Conservation (phyloP, 2,888 invertebrate species). For the Hedychridium roseum region DNA sequence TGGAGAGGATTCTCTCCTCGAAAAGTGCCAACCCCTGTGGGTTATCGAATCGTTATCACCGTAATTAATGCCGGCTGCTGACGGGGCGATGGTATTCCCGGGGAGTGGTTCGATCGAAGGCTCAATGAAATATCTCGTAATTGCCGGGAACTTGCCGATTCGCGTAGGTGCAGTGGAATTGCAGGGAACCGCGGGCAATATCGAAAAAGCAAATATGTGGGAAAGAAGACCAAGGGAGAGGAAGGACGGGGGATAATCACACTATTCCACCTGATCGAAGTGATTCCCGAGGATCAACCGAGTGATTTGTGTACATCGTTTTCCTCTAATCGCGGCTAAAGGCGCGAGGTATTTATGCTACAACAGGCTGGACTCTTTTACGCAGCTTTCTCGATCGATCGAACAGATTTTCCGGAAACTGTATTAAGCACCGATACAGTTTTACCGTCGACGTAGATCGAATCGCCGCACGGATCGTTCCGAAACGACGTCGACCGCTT, state of each 20-base stretch:
- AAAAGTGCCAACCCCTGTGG: slow-evolving; percentile 16
- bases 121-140: slow-evolving; percentile 42
- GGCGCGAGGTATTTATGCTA: too few relatives aligned
- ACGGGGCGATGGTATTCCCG: slow-evolving; percentile 19
- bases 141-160: slow-evolving; percentile 37
- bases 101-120: slow-evolving; percentile 33
- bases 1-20: slow-evolving; percentile 3
- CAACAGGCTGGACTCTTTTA: too few relatives aligned
- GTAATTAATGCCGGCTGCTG: slow-evolving; percentile 41
- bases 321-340: too few relatives aligned
- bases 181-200: slow-evolving; percentile 9
- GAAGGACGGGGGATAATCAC: slow-evolving; percentile 14
- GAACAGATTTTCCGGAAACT: too few relatives aligned
- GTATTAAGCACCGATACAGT: too few relatives aligned
- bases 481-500: too few relatives aligned
- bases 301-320: too few relatives aligned
- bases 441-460: too few relatives aligned
- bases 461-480: too few relatives aligned
- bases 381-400: too few relatives aligned
- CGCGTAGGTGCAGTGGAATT: slow-evolving; percentile 17
- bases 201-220: background rate
- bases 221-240: background rate
- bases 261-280: too few relatives aligned
- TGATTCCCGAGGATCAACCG: too few relatives aligned
- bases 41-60: slow-evolving; percentile 41